phyloP scores from a whole-genome alignment of 2,113 vertebrate genomes.

The Scortum barcoo region DNA sequence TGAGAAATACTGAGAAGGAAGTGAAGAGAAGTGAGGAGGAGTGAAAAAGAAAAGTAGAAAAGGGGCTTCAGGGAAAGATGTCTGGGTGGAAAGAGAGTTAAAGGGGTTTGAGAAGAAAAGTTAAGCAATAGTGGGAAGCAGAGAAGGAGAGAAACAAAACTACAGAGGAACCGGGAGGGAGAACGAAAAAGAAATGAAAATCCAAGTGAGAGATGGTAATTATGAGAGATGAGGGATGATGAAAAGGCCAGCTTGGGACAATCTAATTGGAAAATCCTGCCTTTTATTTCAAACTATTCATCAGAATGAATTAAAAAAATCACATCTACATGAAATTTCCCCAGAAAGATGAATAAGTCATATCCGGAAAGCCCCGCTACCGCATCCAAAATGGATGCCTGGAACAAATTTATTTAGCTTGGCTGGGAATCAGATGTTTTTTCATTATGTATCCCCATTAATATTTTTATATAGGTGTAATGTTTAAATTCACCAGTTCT shows the following conservation, averaged over 20 bases:
- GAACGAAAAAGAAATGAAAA: constrained; percentile 10
- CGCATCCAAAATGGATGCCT: constrained; percentile 13
- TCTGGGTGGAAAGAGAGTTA: background rate
- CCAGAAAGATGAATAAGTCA: constrained; percentile 42
- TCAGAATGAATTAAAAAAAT: constrained; percentile 40
- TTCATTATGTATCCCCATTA: background rate
- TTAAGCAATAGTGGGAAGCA: background rate
- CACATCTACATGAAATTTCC: constrained; percentile 31
- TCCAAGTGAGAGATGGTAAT: constrained; percentile 43
- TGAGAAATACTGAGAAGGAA: constrained; percentile 4
- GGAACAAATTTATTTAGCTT: constrained; percentile 12
- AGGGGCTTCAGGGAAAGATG: background rate
- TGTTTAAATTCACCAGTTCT: background rate
- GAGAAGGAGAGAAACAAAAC: background rate
- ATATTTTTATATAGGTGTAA: background rate
- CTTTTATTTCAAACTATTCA: constrained; percentile 53
- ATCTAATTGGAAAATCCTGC: constrained; percentile 57
- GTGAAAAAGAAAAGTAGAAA: background rate
- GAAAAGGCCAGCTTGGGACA: constrained; percentile 45
- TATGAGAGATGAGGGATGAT: constrained; percentile 51
- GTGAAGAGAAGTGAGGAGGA: constrained; percentile 7
- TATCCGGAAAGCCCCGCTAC: background rate
- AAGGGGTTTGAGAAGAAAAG: background rate
- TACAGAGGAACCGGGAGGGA: background rate
- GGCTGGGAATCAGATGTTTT: background rate